Evolutionary conservation across 2,797 vertebrate species (phyloP), one percentile per base, ranked within the genome.

Genomic region (Streptopelia turtur): DNA sequence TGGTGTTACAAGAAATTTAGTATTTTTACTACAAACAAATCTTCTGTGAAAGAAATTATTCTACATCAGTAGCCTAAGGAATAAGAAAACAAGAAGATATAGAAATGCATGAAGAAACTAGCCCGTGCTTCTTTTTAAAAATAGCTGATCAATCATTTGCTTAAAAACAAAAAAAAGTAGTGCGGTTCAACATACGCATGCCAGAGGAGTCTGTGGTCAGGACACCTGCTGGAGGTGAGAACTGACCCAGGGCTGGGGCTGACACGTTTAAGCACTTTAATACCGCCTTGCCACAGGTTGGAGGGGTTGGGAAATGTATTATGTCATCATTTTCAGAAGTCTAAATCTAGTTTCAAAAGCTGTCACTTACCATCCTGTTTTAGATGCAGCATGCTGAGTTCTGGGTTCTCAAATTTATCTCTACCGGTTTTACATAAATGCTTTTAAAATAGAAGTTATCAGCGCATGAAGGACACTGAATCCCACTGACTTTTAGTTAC

Each of bases 401-500:
- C 28, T 69, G 65, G 27, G n/a, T 61, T 76, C 74, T 61, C 49
- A 56, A 63, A 93, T 77, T 72, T 88, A 47, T 56, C 53, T 55
- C 63, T 82, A 33, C 56, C 0, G 1, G 16, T 75, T 94, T 96
- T 90, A 90, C 86, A 83, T 71, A 92, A 93, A 70, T 37, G 63
- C 66, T 82, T 91, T 94, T 65, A 60, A 86, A 94, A 47, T 1
- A 55, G 35, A 84, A 93, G 60, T 72, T 93, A 90, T 28, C 70
- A 64, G 60, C 35, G 77, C 87, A 82, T 84, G 83, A 95, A 96
- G 88, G 83, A 84, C 83, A 75, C 55, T 43, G 70, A 88, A 74
- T 77, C 60, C 83, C 83, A 57, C 47, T 82, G 70, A 77, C 52
- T 84, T 74, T 31, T 52, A 43, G 18, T 5, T 68, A 71, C 47